Base-by-base conservation (phyloP, 1,140 invertebrate species). In the Archegozetes longisetosus region DNA sequence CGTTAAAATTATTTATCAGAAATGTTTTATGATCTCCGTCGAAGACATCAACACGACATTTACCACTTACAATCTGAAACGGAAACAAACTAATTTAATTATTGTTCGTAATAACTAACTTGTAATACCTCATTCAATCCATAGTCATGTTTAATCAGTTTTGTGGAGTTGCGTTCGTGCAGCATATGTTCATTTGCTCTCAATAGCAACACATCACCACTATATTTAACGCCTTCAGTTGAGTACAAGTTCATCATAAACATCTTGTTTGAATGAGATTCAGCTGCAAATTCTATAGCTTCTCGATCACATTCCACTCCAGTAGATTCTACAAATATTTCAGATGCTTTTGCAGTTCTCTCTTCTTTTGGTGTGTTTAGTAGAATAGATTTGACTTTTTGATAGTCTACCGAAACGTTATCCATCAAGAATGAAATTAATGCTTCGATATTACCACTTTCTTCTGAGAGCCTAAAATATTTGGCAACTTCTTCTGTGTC, bases 101-200 rank as follows among this genome's bases (percentile, higher is more conserved):
- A n/a, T 32, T 23, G n/a, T 28, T 48, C 2, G n/a, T 13, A 28
- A n/a, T n/a, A n/a, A n/a, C n/a, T n/a, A n/a, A n/a, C n/a, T n/a
- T n/a, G n/a, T n/a, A n/a, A 74, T 74, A 88, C 85, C 70, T 80
- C 72, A 63, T 78, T 78, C 53, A 91, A 75, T 60, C 84, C 85
- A 72, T 91, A 91, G 72, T 90, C 85, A 50, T 82, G 75, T 51
- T 80, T 80, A n/a, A n/a, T n/a, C n/a, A n/a, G n/a, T n/a, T n/a
- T n/a, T n/a, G n/a, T n/a, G n/a, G n/a, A n/a, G n/a, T n/a, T n/a
- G n/a, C 27, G 20, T 57, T n/a, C n/a, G n/a, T n/a, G 27, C 12
- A 57, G 14, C 23, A 57, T 27, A 57, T n/a, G 13, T 23, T 49
- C 14, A 23, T 29, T 47, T n/a, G 60, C 53, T 57, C 60, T n/a